These are phyloP conservation scores for Morpho achilles DNA, from an alignment of 2,888 invertebrate species.

Conservation along the genomic window DNA sequence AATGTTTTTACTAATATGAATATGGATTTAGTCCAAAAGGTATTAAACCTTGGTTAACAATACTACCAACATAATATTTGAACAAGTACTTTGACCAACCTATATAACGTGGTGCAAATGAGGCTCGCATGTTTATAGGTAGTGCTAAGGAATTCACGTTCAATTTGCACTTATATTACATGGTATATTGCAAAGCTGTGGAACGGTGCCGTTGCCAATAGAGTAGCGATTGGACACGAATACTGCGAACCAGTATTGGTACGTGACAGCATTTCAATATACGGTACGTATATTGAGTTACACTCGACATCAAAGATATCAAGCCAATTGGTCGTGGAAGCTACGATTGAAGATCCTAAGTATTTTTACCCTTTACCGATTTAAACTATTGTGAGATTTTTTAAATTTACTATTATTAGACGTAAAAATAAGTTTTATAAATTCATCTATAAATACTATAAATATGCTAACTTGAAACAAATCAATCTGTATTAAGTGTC, in stretches of 20 bases:
- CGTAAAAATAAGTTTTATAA: too few species aligned
- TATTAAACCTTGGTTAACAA: too few species aligned
- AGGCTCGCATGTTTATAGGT: constrained; percentile 5
- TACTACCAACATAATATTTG: background rate
- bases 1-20: too few species aligned
- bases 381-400: too few species aligned
- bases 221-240: constrained; percentile 16
- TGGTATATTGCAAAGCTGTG: constrained; percentile 12
- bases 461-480: too few species aligned
- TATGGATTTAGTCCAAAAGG: too few species aligned
- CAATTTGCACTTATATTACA: constrained; percentile 16
- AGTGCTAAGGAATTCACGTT: constrained; percentile 12
- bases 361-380: background rate
- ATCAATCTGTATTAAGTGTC: too few species aligned
- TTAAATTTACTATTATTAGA: too few species aligned
- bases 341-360: background rate
- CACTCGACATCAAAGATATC: background rate
- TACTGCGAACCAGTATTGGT: constrained; percentile 6
- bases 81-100: background rate
- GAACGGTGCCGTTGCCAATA: constrained; percentile 10
- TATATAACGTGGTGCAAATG: too few species aligned
- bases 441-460: too few species aligned
- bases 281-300: constrained; percentile 2
- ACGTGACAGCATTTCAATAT: constrained; percentile 18
- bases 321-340: constrained; percentile 8